phyloP scores from a whole-genome alignment of 2,797 vertebrate species.

The Pipistrellus pygmaeus region DNA sequence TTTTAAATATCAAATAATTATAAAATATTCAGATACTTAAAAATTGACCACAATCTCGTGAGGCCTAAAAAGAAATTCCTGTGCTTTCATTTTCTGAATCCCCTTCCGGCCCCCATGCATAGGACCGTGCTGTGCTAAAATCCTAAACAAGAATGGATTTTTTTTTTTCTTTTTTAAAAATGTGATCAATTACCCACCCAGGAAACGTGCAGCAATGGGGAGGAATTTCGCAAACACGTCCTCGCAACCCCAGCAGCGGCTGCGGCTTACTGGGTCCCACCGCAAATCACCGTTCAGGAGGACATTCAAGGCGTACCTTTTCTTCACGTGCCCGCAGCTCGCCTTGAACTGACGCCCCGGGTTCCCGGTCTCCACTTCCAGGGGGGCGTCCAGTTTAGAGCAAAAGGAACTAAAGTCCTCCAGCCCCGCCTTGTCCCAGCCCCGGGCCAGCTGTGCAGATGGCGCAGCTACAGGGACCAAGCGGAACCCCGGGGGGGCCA shows the following conservation, averaged over 20 bases:
- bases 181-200: not conserved
- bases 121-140: not conserved
- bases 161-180: not conserved
- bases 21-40: not conserved
- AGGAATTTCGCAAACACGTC: not conserved
- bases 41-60: not conserved
- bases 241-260: not conserved
- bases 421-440: not conserved
- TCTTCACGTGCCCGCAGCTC: not conserved
- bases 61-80: not conserved
- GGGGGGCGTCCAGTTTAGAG: fast-evolving
- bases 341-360: not conserved
- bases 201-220: not conserved
- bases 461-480: not conserved
- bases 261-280: not conserved
- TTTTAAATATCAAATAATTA: not conserved
- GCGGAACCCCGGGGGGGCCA: not conserved
- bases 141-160: not conserved
- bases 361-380: not conserved
- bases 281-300: not conserved
- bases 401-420: not conserved
- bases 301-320: conserved; percentile 18
- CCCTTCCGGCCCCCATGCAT: not conserved
- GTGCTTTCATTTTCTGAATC: not conserved
- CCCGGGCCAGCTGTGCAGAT: not conserved